Evolutionary conservation across 2,797 vertebrate species (phyloP), one percentile per base, ranked within the genome.

Genomic region (Myiotriccus ornatus): DNA sequence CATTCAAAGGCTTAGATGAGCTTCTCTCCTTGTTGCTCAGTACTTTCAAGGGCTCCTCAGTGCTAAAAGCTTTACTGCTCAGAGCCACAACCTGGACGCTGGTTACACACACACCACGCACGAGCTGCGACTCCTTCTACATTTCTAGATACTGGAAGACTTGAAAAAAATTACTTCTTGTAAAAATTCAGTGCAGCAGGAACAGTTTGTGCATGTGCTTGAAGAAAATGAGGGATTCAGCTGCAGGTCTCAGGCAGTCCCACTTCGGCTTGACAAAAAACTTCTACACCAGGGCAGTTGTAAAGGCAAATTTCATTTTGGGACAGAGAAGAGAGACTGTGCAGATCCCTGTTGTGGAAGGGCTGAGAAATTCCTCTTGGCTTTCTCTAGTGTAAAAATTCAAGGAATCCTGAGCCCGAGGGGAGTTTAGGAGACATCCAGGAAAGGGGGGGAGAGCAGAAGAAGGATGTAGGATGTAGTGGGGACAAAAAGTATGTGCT

Each of bases 331-430:
- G 77, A 70, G 89, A 90, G 63, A 24, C 55, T 41, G 35, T 65
- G 67, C 69, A 89, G 88, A 35, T 8, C 53, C 41, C 68, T 21
- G 30, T 25, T 39, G 25, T 15, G 60, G 86, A 70, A 92, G 55
- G 64, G 69, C 79, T 69, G 82, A 79, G 79, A 90, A 91, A 96
- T 96, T 95, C 92, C 92, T 90, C 69, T 70, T 86, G 79, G 73
- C 65, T 88, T 93, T 56, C 63, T 81, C 83, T 79, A 53, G 75
- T 91, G 82, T 89, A 97, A 96, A 95, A 96, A 97, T 97, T 93
- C 28, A 23, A 94, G 76, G 94, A 96, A 96, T 97, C 73, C 85
- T 86, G 85, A 96, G 91, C 94, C 92, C 91, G 69, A 92, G 87
- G 95, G 92, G 57, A 75, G 14, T 81, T 96, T 41, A 94, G 79